These are phyloP conservation scores for Bucorvus abyssinicus DNA, from an alignment of 2,797 vertebrate species.

Conservation along the genomic window DNA sequence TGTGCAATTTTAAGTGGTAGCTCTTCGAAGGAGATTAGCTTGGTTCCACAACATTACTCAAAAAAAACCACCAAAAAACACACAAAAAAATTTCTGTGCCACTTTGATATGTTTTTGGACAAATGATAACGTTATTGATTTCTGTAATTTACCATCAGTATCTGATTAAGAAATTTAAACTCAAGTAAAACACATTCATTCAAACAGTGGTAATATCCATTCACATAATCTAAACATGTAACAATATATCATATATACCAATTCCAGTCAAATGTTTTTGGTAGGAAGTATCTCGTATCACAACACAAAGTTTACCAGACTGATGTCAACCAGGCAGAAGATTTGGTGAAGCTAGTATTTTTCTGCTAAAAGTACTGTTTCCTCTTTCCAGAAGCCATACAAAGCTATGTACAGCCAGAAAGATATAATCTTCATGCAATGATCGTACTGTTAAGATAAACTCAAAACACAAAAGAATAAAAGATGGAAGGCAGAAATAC, in stretches of 20 bases:
- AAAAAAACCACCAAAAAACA: background rate
- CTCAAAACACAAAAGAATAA: background rate
- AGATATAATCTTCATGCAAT: background rate
- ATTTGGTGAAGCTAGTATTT: background rate
- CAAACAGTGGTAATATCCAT: background rate
- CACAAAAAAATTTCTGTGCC: background rate
- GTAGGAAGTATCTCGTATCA: background rate
- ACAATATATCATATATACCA: background rate
- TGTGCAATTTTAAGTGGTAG: background rate
- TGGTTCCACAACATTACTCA: background rate
- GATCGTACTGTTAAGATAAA: background rate
- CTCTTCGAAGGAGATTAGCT: background rate
- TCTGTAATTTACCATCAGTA: background rate
- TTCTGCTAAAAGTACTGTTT: background rate
- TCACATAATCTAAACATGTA: background rate
- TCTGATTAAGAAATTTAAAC: background rate
- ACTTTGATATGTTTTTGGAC: background rate
- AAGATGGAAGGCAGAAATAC: rapidly evolving
- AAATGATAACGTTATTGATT: background rate
- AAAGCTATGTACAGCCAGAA: background rate
- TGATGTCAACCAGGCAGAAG: background rate
- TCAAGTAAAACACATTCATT: background rate
- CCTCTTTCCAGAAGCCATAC: background rate
- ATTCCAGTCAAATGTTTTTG: background rate
- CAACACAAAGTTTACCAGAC: background rate